Conservation (phyloP, 2,888 invertebrate genomes). For the Amphiduros pacificus region DNA sequence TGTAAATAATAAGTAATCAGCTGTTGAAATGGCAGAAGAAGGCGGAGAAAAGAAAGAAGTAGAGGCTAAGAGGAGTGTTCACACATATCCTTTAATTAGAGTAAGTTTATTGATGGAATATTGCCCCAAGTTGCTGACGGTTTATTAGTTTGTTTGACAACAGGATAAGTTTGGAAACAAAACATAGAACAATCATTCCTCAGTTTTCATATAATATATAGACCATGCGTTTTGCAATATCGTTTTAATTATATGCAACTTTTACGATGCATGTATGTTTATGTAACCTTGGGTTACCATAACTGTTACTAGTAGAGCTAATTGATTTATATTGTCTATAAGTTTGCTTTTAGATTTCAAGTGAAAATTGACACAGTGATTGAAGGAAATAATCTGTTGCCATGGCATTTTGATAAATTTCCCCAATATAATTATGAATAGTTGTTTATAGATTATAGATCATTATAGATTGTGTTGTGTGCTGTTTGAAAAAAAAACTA, state of each 20-base stretch:
- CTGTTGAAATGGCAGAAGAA: slow-evolving; percentile 53
- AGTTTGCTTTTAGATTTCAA: neutral
- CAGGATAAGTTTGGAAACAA: too few relatives aligned
- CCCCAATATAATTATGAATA: neutral
- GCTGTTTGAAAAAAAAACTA: neutral
- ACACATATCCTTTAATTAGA: slow-evolving; percentile 79
- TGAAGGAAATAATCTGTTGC: neutral
- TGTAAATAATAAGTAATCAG: neutral
- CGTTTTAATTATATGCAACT: neutral
- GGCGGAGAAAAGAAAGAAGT: slow-evolving; percentile 52
- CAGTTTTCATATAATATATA: too few relatives aligned
- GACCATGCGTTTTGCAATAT: neutral
- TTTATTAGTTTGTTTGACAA: too few relatives aligned
- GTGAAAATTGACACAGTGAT: too few relatives aligned
- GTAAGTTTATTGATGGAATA: slow-evolving; percentile 62
- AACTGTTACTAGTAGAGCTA: neutral
- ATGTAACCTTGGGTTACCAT: neutral
- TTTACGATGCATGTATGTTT: neutral
- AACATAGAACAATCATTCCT: too few relatives aligned
- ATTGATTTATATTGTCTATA: neutral
- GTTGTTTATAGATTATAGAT: neutral
- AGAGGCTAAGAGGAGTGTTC: slow-evolving; percentile 46
- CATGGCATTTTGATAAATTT: neutral
- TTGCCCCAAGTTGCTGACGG: neutral
- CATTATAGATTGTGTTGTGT: neutral